Evolutionary conservation across 2,797 vertebrate species (phyloP), one percentile per base, ranked within the genome.

Genomic region (Rhabdomys pumilio): DNA sequence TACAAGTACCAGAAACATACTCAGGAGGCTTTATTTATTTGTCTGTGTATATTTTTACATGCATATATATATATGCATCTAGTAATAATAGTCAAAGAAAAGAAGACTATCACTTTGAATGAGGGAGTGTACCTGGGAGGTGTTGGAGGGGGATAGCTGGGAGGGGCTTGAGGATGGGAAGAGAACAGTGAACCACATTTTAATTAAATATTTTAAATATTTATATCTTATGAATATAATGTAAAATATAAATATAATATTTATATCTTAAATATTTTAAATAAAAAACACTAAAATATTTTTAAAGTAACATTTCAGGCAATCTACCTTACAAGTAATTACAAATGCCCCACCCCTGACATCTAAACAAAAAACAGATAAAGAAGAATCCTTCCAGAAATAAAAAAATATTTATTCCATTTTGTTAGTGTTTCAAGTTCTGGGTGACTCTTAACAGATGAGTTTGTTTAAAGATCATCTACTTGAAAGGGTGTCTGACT

Each of bases 381-480:
- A 85, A 91, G 75, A 26, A 89, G 10, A 47, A 80, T 73, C 41
- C 89, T 63, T 95, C 3, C 65, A 84, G 44, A 38, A 84, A 10
- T 14, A 91, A 91, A n/a, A 88, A 91, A 89, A 92, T 19, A 22
- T 90, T 75, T 22, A 76, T 79, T 95, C 1, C 69, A 17, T 85
- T 91, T 6, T 7, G 10, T 59, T 20, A 59, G 15, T 41, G 6
- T 59, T 79, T 79, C 22, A 65, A 73, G 57, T 80, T 91, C 86
- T 92, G 75, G 96, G 91, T 95, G 94, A 31, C 69, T 90, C 69
- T 73, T 96, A 86, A 83, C 24, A 96, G 77, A 87, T 76, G 94
- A 57, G n/a, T 92, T 94, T 97, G 80, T 93, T 93, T 94, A 95
- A 94, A 90, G 29, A 93, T 92, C 22, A 90, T 96, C 41, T 94